phyloP scores from a whole-genome alignment of 1,140 invertebrate species.

The Cotesia glomerata region DNA sequence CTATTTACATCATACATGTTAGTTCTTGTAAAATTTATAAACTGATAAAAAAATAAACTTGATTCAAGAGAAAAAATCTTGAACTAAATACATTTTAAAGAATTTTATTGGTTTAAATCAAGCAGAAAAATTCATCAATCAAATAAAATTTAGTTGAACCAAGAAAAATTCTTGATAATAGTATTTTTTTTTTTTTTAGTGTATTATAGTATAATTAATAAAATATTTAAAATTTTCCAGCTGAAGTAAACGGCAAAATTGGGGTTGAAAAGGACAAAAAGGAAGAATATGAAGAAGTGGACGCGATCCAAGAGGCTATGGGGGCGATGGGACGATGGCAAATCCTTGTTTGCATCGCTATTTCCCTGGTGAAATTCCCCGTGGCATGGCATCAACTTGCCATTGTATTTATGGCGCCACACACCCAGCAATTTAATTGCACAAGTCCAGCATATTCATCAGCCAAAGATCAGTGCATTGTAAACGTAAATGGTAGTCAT shows the following conservation, averaged over 20 bases:
- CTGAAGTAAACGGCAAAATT: constrained; percentile 49
- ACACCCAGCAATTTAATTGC: constrained; percentile 60
- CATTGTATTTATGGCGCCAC: constrained; percentile 71
- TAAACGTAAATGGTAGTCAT: constrained; percentile 43
- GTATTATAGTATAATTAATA: too few species aligned
- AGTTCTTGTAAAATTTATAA: too few species aligned
- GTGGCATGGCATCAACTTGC: constrained; percentile 75
- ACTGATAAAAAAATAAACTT: too few species aligned
- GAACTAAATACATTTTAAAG: too few species aligned
- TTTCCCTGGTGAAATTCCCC: constrained; percentile 74
- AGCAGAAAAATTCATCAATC: too few species aligned
- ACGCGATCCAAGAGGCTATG: constrained; percentile 72
- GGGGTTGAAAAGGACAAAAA: constrained; percentile 42
- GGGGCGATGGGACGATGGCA: constrained; percentile 77
- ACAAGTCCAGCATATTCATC: constrained; percentile 52
- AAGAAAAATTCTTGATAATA: too few species aligned
- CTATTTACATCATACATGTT: too few species aligned
- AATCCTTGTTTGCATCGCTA: constrained; percentile 68
- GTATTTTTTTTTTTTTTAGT: too few species aligned
- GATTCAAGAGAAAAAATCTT: too few species aligned
- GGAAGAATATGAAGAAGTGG: constrained; percentile 61
- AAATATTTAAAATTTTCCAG: constrained; percentile 29
- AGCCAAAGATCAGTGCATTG: constrained; percentile 52
- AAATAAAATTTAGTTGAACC: too few species aligned
- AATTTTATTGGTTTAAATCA: too few species aligned